Conservation (phyloP, 30 jellyfish, hydroid and myxozoan species). For the Chrysaora quinquecirrha region DNA sequence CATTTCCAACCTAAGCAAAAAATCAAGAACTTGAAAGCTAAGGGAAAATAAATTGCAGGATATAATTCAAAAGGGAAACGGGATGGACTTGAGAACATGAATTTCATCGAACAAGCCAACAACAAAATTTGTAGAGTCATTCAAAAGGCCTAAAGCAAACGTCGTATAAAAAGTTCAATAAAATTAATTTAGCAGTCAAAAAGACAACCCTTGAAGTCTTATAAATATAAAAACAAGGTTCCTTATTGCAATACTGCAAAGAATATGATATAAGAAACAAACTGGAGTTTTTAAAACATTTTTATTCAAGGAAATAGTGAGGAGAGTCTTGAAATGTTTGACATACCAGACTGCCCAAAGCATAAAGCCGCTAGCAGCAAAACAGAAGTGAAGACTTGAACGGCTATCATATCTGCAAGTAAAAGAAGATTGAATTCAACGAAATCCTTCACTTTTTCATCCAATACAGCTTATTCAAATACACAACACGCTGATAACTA, state of each 20-base stretch:
- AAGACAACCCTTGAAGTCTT: not conserved
- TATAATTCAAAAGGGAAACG: not conserved
- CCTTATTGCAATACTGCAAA: too few relatives aligned
- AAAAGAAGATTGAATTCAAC: not conserved
- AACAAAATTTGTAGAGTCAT: not conserved
- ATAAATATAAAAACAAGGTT: too few relatives aligned
- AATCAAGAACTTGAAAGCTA: too few relatives aligned
- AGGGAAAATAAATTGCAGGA: not conserved
- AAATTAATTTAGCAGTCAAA: not conserved
- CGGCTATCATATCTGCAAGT: not conserved
- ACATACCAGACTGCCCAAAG: constrained; percentile 10
- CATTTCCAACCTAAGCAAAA: constrained; percentile 19
- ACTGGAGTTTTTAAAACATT: too few relatives aligned
- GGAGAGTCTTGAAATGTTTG: not conserved
- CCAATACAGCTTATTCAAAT: not conserved
- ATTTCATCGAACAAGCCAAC: not conserved
- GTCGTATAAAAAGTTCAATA: not conserved
- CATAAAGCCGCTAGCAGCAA: not conserved
- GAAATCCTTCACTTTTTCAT: not conserved
- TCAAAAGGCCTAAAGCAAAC: not conserved
- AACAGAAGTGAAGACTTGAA: not conserved
- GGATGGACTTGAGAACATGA: not conserved
- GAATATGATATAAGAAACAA: too few relatives aligned
- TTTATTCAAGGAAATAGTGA: not conserved
- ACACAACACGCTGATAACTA: not conserved